Conservation (phyloP, 2,113 vertebrate species). For the Ptilonorhynchus violaceus region DNA sequence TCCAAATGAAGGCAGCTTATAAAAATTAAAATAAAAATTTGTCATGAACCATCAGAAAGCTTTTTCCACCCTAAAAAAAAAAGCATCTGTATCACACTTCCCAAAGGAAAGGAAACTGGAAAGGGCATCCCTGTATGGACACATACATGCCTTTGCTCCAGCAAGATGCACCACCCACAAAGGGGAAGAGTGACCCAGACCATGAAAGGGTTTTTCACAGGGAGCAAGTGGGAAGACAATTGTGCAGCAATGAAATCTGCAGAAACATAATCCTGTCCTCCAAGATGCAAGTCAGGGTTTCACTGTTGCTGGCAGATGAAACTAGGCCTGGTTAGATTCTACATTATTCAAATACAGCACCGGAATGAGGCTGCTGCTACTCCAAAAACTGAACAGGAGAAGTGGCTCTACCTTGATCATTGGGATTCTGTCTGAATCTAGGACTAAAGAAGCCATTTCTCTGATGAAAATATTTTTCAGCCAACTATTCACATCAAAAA, state of each 20-base stretch:
- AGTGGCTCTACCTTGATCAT: neutral
- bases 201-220: neutral
- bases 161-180: neutral
- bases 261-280: neutral
- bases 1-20: neutral
- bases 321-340: neutral
- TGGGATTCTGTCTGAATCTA: neutral
- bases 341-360: neutral
- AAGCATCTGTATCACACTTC: neutral
- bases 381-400: neutral
- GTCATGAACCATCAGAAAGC: neutral
- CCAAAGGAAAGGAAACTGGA: neutral
- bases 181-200: neutral
- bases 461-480: neutral
- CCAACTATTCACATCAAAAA: neutral
- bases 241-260: neutral
- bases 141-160: neutral
- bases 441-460: neutral
- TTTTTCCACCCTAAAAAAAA: neutral
- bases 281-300: neutral
- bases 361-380: neutral
- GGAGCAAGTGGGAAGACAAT: neutral
- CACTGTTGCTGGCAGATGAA: neutral
- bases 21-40: neutral
- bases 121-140: neutral